phyloP scores from a whole-genome alignment of 2,113 vertebrate genomes.

The Cyanocitta stelleri region DNA sequence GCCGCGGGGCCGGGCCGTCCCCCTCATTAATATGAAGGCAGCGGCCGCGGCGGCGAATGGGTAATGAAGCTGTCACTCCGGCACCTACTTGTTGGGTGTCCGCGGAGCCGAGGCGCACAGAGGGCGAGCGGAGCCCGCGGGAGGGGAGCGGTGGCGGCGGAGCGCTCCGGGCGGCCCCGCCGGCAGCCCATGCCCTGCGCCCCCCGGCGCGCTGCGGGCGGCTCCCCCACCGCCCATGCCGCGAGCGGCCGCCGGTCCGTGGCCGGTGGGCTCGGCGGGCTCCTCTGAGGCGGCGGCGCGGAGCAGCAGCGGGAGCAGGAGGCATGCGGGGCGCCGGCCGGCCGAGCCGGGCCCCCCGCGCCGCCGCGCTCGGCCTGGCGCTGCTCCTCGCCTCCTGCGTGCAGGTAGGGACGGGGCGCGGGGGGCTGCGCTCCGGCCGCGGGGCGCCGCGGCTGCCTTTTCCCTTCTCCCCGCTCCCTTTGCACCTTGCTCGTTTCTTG shows the following conservation, averaged over 20 bases:
- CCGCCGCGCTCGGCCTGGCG: constrained; percentile 48
- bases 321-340: constrained; percentile 46
- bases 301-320: background rate
- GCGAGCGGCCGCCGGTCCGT: constrained; percentile 12
- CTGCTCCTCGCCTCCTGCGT: constrained; percentile 67
- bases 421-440: background rate
- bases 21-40: constrained; percentile 69
- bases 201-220: background rate
- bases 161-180: constrained; percentile 44
- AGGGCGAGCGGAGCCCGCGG: constrained; percentile 16
- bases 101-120: constrained; percentile 21
- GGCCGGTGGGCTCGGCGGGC: constrained; percentile 13
- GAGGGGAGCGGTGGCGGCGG: background rate
- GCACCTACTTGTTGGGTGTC: constrained; percentile 61
- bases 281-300: constrained; percentile 19
- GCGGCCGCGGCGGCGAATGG: constrained; percentile 59
- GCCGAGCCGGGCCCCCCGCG: constrained; percentile 49
- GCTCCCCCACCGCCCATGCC: background rate
- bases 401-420: constrained; percentile 67
- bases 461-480: background rate
- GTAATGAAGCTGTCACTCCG: constrained; percentile 68
- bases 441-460: background rate
- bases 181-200: constrained; percentile 18
- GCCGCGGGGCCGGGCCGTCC: constrained; percentile 3
- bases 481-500: background rate